Evolutionary conservation across 30 jellyfish, hydroid and myxozoan genomes (phyloP).

Genomic region (Catostylus mosaicus): DNA sequence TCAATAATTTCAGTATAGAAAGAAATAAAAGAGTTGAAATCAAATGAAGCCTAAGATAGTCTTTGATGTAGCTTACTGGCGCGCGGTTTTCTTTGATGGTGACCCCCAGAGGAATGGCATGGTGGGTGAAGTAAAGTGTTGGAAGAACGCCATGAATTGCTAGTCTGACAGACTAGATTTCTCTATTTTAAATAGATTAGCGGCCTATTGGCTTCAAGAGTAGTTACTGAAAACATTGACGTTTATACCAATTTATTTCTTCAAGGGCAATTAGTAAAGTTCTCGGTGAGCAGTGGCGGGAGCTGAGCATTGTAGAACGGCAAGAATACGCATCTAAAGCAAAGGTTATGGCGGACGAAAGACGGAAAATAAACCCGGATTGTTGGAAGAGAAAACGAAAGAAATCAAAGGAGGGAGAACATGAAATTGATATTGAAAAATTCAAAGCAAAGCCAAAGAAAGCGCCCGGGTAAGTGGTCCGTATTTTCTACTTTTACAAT

Average conservation of each 20-base stretch:
- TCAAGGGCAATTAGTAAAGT: slow-evolving; percentile 83
- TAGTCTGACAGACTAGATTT: no score
- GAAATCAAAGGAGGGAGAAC: slow-evolving; percentile 78
- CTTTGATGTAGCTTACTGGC: no score
- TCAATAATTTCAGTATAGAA: no score
- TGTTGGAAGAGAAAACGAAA: slow-evolving; percentile 98
- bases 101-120: no score
- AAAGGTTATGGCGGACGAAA: slow-evolving; percentile 97
- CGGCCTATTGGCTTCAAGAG: no score
- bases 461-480: slow-evolving; percentile 55
- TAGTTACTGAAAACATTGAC: no score
- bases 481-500: background rate
- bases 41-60: no score
- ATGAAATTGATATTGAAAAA: slow-evolving; percentile 51
- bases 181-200: no score
- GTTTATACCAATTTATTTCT: background rate
- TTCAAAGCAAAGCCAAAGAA: slow-evolving; percentile 42
- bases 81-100: no score
- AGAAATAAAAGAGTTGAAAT: no score
- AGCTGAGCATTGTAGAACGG: slow-evolving; percentile 81
- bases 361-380: slow-evolving; percentile 93
- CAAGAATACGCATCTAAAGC: slow-evolving; percentile 88
- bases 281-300: slow-evolving; percentile 98
- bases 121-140: no score
- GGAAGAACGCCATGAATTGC: no score